Evolutionary conservation across 53 echinoderm and acorn worm species (phyloP).

Genomic region (Mesocentrotus franciscanus): DNA sequence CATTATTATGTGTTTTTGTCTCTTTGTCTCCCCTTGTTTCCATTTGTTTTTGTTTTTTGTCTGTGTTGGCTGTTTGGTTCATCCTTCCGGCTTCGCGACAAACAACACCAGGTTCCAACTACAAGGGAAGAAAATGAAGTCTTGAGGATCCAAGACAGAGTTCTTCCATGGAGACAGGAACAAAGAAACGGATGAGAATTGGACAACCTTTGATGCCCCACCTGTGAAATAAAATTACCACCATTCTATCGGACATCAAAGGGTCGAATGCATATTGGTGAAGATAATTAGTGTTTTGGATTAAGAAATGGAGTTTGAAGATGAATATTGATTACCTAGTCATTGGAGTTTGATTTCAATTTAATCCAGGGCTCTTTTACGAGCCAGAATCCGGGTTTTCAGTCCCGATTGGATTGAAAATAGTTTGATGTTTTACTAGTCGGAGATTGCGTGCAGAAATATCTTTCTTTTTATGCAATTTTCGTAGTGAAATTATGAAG

Average conservation of each 20-base stretch:
- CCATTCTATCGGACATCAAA: neutral
- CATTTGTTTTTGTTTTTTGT: constrained; percentile 12
- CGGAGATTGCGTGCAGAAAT: neutral
- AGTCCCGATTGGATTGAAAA: neutral
- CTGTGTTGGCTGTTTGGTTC: neutral
- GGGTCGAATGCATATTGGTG: neutral
- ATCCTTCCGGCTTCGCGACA: neutral
- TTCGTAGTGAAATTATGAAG: neutral
- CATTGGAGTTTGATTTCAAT: neutral
- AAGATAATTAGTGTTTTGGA: constrained; percentile 12
- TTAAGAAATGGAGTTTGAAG: neutral
- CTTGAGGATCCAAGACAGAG: constrained; percentile 6
- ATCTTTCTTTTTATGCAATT: constrained; percentile 42
- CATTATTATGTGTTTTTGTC: constrained; percentile 47
- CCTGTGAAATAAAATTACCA: neutral
- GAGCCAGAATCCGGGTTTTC: neutral
- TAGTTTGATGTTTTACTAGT: neutral
- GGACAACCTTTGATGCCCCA: neutral
- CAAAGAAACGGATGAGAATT: neutral
- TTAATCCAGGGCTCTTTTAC: constrained; percentile 15
- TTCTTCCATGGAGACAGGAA: constrained; percentile 32
- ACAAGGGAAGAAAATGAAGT: constrained; percentile 58
- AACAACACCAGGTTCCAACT: constrained; percentile 29
- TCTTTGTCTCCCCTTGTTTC: constrained; percentile 38
- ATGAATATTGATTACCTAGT: constrained; percentile 22